These are phyloP conservation scores for Tipula unca DNA, from an alignment of 2,888 invertebrate genomes.

Conservation along the genomic window DNA sequence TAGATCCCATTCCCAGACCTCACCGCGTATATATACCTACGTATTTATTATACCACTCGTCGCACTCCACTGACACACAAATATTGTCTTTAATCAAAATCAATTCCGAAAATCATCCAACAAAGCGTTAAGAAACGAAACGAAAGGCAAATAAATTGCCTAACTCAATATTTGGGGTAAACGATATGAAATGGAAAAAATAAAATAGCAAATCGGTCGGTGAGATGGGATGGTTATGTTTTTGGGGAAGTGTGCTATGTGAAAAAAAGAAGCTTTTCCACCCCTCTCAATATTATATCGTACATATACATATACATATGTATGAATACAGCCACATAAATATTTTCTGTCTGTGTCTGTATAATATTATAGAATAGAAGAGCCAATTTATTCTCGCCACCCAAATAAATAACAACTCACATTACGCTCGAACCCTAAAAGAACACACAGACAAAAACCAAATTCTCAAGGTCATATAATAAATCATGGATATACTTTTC, in stretches of 20 bases:
- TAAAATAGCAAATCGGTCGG: background rate
- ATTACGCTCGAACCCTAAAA: background rate
- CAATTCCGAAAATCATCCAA: background rate
- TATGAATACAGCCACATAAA: background rate
- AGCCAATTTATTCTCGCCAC: background rate
- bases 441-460: background rate
- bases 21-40: background rate
- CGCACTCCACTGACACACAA: background rate
- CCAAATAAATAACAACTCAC: background rate
- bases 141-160: conserved; percentile 14
- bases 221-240: background rate
- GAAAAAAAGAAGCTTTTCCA: background rate
- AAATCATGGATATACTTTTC: background rate
- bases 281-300: background rate
- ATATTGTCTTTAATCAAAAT: conserved; percentile 14
- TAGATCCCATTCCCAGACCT: background rate
- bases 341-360: background rate
- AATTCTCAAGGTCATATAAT: background rate
- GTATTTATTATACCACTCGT: background rate
- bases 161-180: conserved; percentile 8
- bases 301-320: background rate
- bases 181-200: background rate
- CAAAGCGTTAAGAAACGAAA: background rate
- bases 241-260: background rate
- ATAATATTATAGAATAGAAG: background rate